Evolutionary conservation across 1,140 invertebrate species (phyloP), one percentile per base, ranked within the genome.

Genomic region (Drosophila paulistorum): DNA sequence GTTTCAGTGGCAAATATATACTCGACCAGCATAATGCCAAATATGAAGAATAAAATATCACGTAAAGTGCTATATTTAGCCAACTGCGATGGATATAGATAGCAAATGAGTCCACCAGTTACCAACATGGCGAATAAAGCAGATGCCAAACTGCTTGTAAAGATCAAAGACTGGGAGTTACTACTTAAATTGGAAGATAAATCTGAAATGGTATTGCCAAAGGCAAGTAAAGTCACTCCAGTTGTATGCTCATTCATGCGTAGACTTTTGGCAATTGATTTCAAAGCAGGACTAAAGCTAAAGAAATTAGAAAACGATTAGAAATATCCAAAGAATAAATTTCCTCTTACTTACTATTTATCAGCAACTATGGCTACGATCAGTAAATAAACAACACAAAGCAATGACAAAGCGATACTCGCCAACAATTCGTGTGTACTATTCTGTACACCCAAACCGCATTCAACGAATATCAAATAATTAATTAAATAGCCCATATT

Each of bases 171-270:
- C 17, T 51, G 45, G 0, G 45, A 51, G 45, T 20, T 51, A 4
- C 45, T 23, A 7, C 45, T 51, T 10, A 51, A 5, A 23, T 51
- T 51, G 2, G 45, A 51, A 9, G 45, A 23, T 23, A 51, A 20
- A 51, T 51, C 45, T 2, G 45, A 51, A 9, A 51, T 23, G 9
- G 45, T 51, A 51, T 51, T 51, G 45, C 45, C 45, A 23, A 51
- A 10, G 17, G 45, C 45, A 51, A 51, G 45, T 51, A 51, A 23
- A 4, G 45, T 51, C 9, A 51, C 45, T 23, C 45, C 45, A 10
- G 45, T 51, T 11, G 45, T 51, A 23, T 51, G 45, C 9, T 51
- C 45, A 51, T 51, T 51, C 45, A 51, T 51, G 9, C 45, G 45
- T 0, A 51, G 45, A 51, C 7, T 11, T 23, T n/a, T 51, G 20